Base-by-base conservation (phyloP, 2,113 vertebrate genomes). In the Aix galericulata region DNA sequence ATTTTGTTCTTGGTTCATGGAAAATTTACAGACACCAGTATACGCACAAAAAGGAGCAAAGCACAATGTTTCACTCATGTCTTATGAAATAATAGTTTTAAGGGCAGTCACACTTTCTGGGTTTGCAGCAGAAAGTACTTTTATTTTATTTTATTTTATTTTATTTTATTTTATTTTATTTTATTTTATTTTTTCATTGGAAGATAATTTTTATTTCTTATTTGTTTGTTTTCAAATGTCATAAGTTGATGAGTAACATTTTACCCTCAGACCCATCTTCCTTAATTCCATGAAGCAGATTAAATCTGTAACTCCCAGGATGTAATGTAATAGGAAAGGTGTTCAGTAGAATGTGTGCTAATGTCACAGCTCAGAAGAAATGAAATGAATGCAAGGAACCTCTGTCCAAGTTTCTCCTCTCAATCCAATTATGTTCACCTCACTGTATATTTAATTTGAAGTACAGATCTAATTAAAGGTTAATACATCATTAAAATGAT, bases 401-500 rank as follows among this genome's bases (percentile, higher is more conserved):
- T 67, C 68, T 74, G 68, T 20, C 34, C 1, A 9, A 50, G 15
- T 34, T 93, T 34, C 44, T 23, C 27, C 26, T 83, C 63, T 82
- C 56, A 44, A 66, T 82, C 64, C 34, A 67, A 34, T n/a, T 78
- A 77, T 50, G 42, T 60, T 92, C 90, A 66, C 4, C 7, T 72
- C 52, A 69, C 36, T 53, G 52, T 77, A 44, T 17, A 27, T 55
- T 40, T 92, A 56, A 92, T 82, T 82, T 34, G 93, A 94, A 86
- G 89, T 44, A 67, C 86, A 79, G 59, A 94, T 72, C 89, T 95
- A 94, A 97, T 96, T 90, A 97, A 97, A 96, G 86, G 86, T 93
- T 96, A 97, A 86, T 97, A 85, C 86, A 67, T 97, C 96, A 96
- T 97, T 97, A 97, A 96, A 97, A 96, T 96, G 76, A 96, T 97